phyloP scores from a whole-genome alignment of 2,113 vertebrate species.

The Sciurus niger region DNA sequence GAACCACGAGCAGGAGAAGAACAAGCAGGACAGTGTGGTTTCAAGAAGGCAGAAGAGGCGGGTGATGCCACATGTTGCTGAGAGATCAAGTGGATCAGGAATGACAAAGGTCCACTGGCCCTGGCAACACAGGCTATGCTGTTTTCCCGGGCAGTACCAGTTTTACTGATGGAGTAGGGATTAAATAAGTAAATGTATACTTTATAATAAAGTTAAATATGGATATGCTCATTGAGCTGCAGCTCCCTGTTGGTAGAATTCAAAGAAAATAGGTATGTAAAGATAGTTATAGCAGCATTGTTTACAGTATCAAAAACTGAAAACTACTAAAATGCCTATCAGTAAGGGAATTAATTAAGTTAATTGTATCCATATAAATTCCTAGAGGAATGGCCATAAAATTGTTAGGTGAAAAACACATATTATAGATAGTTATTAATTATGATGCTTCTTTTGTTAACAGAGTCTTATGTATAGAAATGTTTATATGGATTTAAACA shows the following conservation, averaged over 20 bases:
- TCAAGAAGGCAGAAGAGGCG: not conserved
- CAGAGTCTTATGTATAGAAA: not conserved
- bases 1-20: not conserved
- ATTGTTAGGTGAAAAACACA: conserved; percentile 23
- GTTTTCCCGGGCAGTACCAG: not conserved
- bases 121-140: not conserved
- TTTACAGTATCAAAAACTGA: conserved; percentile 9
- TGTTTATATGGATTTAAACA: conserved; percentile 25
- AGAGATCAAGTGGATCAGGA: not conserved
- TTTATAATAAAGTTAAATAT: not conserved
- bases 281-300: not conserved
- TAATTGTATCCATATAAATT: conserved; percentile 38
- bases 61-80: not conserved
- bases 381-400: conserved; percentile 32
- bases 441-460: conserved; percentile 22
- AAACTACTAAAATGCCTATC: not conserved
- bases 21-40: not conserved
- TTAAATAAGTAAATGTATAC: conserved; percentile 23
- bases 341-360: conserved; percentile 25
- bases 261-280: not conserved
- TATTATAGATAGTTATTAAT: not conserved
- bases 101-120: not conserved
- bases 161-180: not conserved
- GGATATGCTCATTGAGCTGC: not conserved
- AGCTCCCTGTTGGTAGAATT: not conserved